These are phyloP conservation scores for Nycticebus coucang DNA, from an alignment of 2,113 vertebrate species.

Conservation along the genomic window DNA sequence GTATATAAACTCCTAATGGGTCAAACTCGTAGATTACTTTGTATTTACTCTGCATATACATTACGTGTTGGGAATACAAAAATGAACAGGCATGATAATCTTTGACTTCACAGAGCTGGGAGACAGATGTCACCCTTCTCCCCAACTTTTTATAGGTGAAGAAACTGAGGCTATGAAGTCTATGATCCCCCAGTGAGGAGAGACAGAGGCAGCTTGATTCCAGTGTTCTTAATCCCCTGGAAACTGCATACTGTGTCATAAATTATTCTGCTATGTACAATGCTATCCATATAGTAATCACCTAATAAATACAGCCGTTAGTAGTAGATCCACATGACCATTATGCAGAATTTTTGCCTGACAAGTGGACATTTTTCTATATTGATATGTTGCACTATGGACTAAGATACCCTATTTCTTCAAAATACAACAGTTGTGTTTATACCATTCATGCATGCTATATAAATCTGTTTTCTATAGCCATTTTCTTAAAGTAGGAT, in stretches of 20 bases:
- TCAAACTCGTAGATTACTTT: neutral
- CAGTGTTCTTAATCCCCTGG: neutral
- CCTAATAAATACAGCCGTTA: neutral
- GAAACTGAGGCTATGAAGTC: neutral
- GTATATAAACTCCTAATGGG: no score
- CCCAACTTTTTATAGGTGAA: neutral
- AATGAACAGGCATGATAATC: neutral
- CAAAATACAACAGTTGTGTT: constrained; percentile 10
- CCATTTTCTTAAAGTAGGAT: constrained; percentile 18
- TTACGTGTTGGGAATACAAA: neutral
- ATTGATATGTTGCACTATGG: neutral
- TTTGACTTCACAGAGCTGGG: neutral
- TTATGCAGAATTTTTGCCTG: neutral
- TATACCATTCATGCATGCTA: neutral
- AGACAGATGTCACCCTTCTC: neutral
- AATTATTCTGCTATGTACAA: neutral
- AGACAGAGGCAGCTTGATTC: neutral
- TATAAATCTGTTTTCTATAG: neutral
- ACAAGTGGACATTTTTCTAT: neutral
- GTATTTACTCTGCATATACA: neutral
- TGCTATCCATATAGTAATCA: neutral
- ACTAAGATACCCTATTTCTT: neutral
- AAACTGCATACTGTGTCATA: neutral
- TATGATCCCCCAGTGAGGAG: neutral
- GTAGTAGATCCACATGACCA: neutral